A percentile compares a stretch with the other conserved stretches of the same genome.
Evolutionary conservation across 1,140 invertebrate species (phyloP).

Genomic region (Chelonus insularis): DNA sequence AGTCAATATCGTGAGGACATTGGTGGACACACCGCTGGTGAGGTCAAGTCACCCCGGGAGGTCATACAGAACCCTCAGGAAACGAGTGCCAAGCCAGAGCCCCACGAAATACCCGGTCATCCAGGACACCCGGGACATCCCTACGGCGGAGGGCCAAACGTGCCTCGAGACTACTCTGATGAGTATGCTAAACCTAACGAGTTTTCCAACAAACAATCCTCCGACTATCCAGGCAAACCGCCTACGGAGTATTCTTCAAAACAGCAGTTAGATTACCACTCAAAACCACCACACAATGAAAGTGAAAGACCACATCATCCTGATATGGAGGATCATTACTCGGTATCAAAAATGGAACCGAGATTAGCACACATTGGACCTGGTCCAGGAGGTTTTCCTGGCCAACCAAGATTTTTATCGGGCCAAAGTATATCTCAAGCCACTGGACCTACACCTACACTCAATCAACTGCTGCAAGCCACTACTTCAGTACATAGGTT

Average conservation of each 20-base stretch:
- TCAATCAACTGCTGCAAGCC: slow-evolving; percentile 86
- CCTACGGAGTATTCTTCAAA: slow-evolving; percentile 31
- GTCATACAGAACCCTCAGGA: slow-evolving; percentile 47
- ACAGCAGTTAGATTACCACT: slow-evolving; percentile 40
- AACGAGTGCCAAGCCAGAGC: slow-evolving; percentile 48
- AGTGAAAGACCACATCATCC: slow-evolving; percentile 40
- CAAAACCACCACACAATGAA: slow-evolving; percentile 44
- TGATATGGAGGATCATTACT: slow-evolving; percentile 54
- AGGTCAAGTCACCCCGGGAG: slow-evolving; percentile 55
- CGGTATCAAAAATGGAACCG: slow-evolving; percentile 49
- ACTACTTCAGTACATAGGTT: slow-evolving; percentile 67
- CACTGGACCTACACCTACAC: slow-evolving; percentile 84
- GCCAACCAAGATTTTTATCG: slow-evolving; percentile 61
- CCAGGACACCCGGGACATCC: slow-evolving; percentile 42
- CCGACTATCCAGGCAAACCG: slow-evolving; percentile 45
- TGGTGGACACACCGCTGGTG: slow-evolving; percentile 54
- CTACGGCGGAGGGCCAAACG: slow-evolving; percentile 30
- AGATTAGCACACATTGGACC: slow-evolving; percentile 40
- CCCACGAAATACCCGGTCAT: slow-evolving; percentile 44
- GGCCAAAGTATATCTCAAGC: slow-evolving; percentile 73
- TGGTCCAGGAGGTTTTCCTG: slow-evolving; percentile 44
- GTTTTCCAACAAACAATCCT: slow-evolving; percentile 38
- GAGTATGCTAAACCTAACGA: slow-evolving; percentile 46
- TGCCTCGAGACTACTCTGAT: slow-evolving; percentile 44
- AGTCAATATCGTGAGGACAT: slow-evolving; percentile 63